Percentiles rank a stretch among this genome's conserved stretches.
phyloP scores from a whole-genome alignment of 2,113 vertebrate genomes.

The Cnemophilus loriae region DNA sequence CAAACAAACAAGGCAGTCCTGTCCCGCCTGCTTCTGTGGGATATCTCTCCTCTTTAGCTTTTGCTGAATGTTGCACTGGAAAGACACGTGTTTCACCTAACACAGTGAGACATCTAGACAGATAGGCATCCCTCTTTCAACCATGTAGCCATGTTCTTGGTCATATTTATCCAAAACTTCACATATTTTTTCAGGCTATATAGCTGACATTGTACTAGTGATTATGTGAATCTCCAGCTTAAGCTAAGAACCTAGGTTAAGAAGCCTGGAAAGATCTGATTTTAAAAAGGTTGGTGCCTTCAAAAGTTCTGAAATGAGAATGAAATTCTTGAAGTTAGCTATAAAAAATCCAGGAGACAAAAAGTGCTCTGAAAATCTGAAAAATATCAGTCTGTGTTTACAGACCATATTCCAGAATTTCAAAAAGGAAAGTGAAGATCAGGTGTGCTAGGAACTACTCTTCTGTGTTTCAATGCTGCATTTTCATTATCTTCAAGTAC shows the following conservation, averaged over 20 bases:
- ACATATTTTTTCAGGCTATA: not conserved
- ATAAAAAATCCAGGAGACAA: not conserved
- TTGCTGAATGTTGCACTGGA: not conserved
- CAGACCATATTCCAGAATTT: not conserved
- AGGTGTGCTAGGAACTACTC: not conserved
- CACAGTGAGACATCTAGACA: not conserved
- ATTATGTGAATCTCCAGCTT: not conserved
- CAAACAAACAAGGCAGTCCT: rapidly evolving
- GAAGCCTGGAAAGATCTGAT: not conserved
- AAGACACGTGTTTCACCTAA: not conserved
- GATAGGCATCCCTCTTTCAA: not conserved
- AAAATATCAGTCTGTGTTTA: not conserved
- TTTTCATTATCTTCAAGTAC: constrained; percentile 44
- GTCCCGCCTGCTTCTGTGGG: not conserved
- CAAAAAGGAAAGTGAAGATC: not conserved
- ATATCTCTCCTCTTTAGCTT: not conserved
- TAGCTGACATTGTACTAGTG: not conserved
- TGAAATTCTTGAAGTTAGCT: not conserved
- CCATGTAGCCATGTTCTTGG: not conserved
- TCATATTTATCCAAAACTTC: not conserved
- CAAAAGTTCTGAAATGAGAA: not conserved
- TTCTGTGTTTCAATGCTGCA: not conserved
- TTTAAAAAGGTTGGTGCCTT: not conserved
- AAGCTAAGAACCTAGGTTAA: not conserved
- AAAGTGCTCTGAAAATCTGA: not conserved